These are phyloP conservation scores for Junonia oenone DNA, from an alignment of 2,888 invertebrate species.

Conservation along the genomic window DNA sequence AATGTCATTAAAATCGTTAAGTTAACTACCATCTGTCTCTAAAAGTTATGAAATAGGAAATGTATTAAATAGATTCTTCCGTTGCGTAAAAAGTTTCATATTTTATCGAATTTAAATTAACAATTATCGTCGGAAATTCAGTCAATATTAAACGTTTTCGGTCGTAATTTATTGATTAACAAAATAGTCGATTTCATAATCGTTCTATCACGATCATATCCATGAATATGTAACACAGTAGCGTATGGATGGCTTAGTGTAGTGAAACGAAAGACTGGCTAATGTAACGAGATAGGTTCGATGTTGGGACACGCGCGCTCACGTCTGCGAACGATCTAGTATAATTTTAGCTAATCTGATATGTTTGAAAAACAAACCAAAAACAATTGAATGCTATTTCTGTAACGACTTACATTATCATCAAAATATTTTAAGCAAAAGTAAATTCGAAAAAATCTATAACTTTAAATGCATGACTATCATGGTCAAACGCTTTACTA, in stretches of 20 bases:
- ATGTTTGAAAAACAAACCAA: background rate
- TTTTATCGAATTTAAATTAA: background rate
- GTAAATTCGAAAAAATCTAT: too few species aligned
- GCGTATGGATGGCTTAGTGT: conserved; percentile 38
- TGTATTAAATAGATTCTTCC: background rate
- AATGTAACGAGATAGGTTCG: conserved; percentile 58
- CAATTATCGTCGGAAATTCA: background rate
- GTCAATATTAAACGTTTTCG: background rate
- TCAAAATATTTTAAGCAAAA: too few species aligned
- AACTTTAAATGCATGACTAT: background rate
- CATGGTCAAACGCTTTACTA: background rate
- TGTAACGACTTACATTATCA: background rate
- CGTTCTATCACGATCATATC: conserved; percentile 14
- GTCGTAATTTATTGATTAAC: background rate
- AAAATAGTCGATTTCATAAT: background rate
- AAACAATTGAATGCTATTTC: too few species aligned
- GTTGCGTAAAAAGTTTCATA: background rate
- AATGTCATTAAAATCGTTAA: background rate
- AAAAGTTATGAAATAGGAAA: background rate
- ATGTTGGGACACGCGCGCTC: conserved; percentile 12
- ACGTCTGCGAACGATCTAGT: conserved; percentile 1
- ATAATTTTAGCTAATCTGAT: background rate
- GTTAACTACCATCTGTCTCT: conserved; percentile 2
- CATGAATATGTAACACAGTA: conserved; percentile 3
- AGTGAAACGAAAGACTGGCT: conserved; percentile 78